phyloP scores from a whole-genome alignment of 2,888 invertebrate species.

The Cyclophora albipunctata region DNA sequence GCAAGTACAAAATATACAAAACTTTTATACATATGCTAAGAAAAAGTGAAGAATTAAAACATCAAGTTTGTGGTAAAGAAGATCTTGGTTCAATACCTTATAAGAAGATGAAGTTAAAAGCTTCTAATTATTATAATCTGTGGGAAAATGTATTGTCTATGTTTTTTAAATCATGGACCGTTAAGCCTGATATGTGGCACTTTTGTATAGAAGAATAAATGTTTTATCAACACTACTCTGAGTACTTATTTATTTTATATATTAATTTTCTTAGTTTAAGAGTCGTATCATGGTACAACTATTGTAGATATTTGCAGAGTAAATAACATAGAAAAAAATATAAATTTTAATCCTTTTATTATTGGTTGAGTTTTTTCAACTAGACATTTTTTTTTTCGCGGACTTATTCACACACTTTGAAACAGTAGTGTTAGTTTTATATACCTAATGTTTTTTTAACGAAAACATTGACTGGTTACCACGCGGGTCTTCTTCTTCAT shows the following conservation, averaged over 20 bases:
- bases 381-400: no score
- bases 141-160: slow-evolving; percentile 62
- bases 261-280: no score
- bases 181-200: slow-evolving; percentile 68
- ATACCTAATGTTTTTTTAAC: no score
- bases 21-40: slow-evolving; percentile 58
- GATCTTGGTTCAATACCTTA: slow-evolving; percentile 36
- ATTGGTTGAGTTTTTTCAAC: no score
- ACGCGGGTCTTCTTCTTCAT: no score
- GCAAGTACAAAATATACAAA: slow-evolving; percentile 71
- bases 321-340: no score
- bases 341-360: no score
- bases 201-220: slow-evolving; percentile 37
- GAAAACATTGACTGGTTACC: no score
- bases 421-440: no score
- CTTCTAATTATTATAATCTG: slow-evolving; percentile 29
- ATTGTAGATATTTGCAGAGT: no score
- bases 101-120: slow-evolving; percentile 55
- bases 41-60: slow-evolving; percentile 32
- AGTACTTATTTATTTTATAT: background rate
- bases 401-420: no score
- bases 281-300: no score
- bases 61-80: slow-evolving; percentile 23
- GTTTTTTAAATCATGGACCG: slow-evolving; percentile 74
- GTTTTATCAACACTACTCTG: slow-evolving; percentile 4